Base-by-base conservation (phyloP, 2,113 vertebrate species). In the Urocynchramus pylzowi region DNA sequence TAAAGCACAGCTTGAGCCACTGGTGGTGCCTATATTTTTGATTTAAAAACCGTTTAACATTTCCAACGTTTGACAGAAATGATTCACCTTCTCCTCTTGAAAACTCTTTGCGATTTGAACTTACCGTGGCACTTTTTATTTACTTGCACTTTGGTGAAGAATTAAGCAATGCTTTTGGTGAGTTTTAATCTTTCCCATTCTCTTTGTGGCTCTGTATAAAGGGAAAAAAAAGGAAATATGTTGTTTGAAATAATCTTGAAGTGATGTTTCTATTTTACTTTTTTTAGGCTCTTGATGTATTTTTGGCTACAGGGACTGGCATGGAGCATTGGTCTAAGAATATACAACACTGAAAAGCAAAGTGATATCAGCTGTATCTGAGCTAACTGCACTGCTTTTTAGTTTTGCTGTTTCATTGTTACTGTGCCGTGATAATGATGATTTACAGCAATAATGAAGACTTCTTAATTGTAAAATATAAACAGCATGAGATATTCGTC, bases 281-380 rank as follows among this genome's bases (percentile, higher is more conserved):
- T 81, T 94, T 93, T 93, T 95, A 92, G 95, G 87, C 85, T 84
- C 96, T 84, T 95, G 91, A 94, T 91, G 70, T 96, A 96, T 95
- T 95, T 95, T 83, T 95, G 95, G 76, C 84, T 93, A 24, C 64
- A 93, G 95, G 63, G 83, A 84, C 75, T 96, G 95, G 87, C 91
- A 60, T 81, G 78, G 60, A 92, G 81, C 69, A 45, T 39, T 64
- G 52, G 53, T 92, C 57, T 95, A 95, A 95, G 95, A 95, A 93
- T 92, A 97, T 52, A 89, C 86, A 91, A 70, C 80, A 59, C 27
- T 11, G 39, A 94, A 95, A 96, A 90, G 61, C 84, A 86, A 44
- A 75, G 71, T 70, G 33, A 22, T 69, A 65, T 67, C 57, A 87
- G 63, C 41, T 69, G 20, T 63, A 19, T 84, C 33, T 84, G 78